Base-by-base conservation (phyloP, 2,113 vertebrate genomes). In the Ellobius talpinus region DNA sequence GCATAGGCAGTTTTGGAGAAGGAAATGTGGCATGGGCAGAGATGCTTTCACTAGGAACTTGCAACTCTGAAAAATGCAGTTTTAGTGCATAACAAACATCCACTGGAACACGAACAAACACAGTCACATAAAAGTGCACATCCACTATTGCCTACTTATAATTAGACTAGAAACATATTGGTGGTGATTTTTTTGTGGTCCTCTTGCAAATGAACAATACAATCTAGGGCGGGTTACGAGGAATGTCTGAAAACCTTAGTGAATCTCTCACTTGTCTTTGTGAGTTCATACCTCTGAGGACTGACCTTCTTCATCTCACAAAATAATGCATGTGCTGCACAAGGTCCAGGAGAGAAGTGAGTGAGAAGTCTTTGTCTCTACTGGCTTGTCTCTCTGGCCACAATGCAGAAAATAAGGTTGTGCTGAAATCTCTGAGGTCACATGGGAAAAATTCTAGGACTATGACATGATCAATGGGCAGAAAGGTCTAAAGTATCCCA, bases 1-100 rank as follows among this genome's bases (percentile, higher is more conserved):
- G 2, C 14, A 19, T 82, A 81, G 61, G 65, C 84, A 47, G 17
- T 97, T 96, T 97, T 95, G 86, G 85, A 96, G 88, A 85, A 95
- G 76, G 31, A 85, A 95, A 66, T 95, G 89, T 93, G 88, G 90
- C 92, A 72, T 45, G 12, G 7, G 50, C 95, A 92, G 58, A 82
- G 91, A 79, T 96, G 33, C 91, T 87, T 0, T 0, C 4, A 6
- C 61, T 2, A n/a, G 0, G 94, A 86, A 63, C 68, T 95, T 97
- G 58, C 63, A 97, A 95, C 61, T 88, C 66, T 92, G 85, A 86
- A 95, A 94, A 94, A n/a, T 21, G 0, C 21, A 36, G 21, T 85
- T 92, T 96, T 39, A 3, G 50, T 72, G 39, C 1, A 4, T 29
- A 78, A 29, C 23, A 65, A 70, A 93, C 39, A 66, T 31, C 10